Base-by-base conservation (phyloP, 2,888 invertebrate species). In the Nemoura dubitans region DNA sequence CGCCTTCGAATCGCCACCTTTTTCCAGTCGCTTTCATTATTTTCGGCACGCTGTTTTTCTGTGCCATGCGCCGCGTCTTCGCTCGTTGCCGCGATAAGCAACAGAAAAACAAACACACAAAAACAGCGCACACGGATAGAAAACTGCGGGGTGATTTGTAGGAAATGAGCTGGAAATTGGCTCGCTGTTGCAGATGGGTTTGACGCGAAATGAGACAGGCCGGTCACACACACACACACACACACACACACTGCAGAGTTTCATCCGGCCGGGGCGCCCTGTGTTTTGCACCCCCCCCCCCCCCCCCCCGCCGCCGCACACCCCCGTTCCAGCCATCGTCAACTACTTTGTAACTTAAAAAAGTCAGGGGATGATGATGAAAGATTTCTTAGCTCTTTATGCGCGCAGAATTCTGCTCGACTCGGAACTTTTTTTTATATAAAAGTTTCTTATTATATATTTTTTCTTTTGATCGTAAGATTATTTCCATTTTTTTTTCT, bases 101-200 rank as follows among this genome's bases (percentile, higher is more conserved):
- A 59, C n/a, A n/a, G n/a, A n/a, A n/a, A n/a, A n/a, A n/a, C n/a
- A n/a, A n/a, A n/a, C n/a, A n/a, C n/a, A n/a, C n/a, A n/a, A n/a
- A n/a, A n/a, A n/a, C n/a, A n/a, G n/a, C n/a, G n/a, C n/a, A n/a
- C n/a, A n/a, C n/a, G n/a, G n/a, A n/a, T n/a, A n/a, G n/a, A n/a
- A n/a, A n/a, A n/a, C n/a, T n/a, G n/a, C n/a, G n/a, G 83, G 36
- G 83, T 26, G 78, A 27, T 78, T 78, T 7, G 78, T 78, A 86
- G 87, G 87, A 87, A 87, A 87, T 87, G 86, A 84, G 84, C 42
- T 30, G 29, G 86, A 87, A 84, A 86, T 87, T 87, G 87, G 59
- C 76, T 86, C 86, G 36, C 3, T n/a, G 43, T 43, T 78, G 86
- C 87, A 87, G 86, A 78, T 86, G 86, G 77, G 29, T 16, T 43